Evolutionary conservation across 1,140 invertebrate species (phyloP).

Genomic region (Xylocopa sonorina): DNA sequence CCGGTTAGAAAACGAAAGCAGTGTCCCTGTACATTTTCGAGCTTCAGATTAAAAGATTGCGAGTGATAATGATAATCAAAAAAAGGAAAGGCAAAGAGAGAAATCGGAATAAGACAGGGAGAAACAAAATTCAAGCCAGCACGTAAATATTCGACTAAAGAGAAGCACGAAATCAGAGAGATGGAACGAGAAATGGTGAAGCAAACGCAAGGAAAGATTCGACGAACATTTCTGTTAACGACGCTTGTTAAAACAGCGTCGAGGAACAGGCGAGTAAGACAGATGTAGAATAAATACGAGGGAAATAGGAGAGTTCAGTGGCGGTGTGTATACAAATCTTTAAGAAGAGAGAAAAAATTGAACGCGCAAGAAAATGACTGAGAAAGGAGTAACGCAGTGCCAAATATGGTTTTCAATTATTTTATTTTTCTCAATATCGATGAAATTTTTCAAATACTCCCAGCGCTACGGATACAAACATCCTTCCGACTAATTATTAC

Average conservation of each 20-base stretch:
- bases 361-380: no score
- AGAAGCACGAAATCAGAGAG: conserved; percentile 22
- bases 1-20: neutral
- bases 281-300: conserved; percentile 22
- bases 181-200: neutral
- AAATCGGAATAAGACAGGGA: conserved; percentile 14
- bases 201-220: conserved; percentile 20
- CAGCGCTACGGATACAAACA: neutral
- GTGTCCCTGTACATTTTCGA: no score
- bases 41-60: no score
- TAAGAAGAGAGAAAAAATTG: neutral
- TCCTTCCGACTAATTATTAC: conserved; percentile 4
- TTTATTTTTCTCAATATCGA: no score
- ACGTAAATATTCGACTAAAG: conserved; percentile 3
- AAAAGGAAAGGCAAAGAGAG: neutral
- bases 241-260: conserved; percentile 4
- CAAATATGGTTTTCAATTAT: no score
- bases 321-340: neutral
- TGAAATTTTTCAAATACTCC: no score
- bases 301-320: neutral
- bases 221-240: conserved; percentile 21
- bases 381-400: neutral
- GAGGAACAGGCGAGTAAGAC: neutral
- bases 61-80: neutral
- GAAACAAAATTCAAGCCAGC: neutral